Evolutionary conservation across 2,888 invertebrate genomes (phyloP), one percentile per base, ranked within the genome.

Genomic region (Thelaira solivaga): DNA sequence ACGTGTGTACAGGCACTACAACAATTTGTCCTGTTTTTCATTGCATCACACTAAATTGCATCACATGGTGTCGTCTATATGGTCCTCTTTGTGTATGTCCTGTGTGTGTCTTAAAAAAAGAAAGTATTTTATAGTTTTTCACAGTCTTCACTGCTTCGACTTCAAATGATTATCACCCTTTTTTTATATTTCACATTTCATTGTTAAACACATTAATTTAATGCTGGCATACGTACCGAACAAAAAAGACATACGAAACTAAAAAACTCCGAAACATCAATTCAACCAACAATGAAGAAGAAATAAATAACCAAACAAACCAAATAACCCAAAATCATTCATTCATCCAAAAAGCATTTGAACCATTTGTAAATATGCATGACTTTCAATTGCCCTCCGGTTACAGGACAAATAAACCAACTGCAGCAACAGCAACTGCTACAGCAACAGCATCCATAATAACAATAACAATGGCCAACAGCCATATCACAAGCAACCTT

Each of bases 361-460:
- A 74, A 69, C 49, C 57, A 59, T 69, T 78, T 74, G 24, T 47
- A 65, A 74, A 65, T 71, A 74, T 77, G 77, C 80, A 75, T 81
- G 81, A 81, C 81, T 77, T 81, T 80, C 81, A 81, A 80, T 75
- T 73, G 80, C 72, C 80, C 80, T 80, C 72, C 67, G 68, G 73
- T 64, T 59, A 61, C 53, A 64, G 55, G 39, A 74, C 64, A 41
- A 57, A 16, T 31, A 49, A 62, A 64, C 34, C 47, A 61, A 59
- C 31, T 24, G 43, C 41, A 57, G 6, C 22, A 20, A 39, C 26
- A 61, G 39, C 51, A 64, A 20, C 16, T n/a, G n/a, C n/a, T n/a
- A n/a, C n/a, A n/a, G n/a, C n/a, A n/a, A n/a, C n/a, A n/a, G n/a
- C n/a, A n/a, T 8, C n/a, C 34, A 13, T 2, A 26, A n/a, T n/a